phyloP scores from a whole-genome alignment of 2,113 vertebrate species.

The Limanda limanda region DNA sequence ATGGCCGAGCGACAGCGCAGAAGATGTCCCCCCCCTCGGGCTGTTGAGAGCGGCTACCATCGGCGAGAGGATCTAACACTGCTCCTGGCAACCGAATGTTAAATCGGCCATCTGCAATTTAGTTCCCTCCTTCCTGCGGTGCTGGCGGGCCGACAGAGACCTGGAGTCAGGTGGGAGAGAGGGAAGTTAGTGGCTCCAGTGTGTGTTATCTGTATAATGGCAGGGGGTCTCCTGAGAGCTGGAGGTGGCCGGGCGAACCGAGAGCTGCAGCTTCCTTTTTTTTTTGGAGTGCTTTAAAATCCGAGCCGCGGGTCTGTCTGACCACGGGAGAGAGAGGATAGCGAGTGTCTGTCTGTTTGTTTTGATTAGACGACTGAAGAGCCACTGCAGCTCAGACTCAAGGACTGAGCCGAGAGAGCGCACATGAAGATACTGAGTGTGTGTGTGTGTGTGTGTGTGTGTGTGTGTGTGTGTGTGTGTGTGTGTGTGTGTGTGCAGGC shows the following conservation, averaged over 20 bases:
- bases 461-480: constrained; percentile 8
- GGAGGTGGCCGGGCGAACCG: constrained; percentile 25
- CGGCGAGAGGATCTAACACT: constrained; percentile 37
- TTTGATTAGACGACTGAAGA: constrained; percentile 52
- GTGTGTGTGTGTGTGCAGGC: constrained; percentile 18
- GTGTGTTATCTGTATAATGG: constrained; percentile 53
- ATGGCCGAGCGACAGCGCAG: constrained; percentile 35
- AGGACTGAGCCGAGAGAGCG: constrained; percentile 21
- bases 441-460: constrained; percentile 10
- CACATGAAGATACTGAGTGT: constrained; percentile 5
- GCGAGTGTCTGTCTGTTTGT: constrained; percentile 37
- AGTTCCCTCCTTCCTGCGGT: constrained; percentile 21
- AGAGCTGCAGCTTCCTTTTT: neutral
- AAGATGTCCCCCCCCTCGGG: constrained; percentile 12
- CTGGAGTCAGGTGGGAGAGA: constrained; percentile 33
- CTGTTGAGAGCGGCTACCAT: constrained; percentile 34
- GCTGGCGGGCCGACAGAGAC: constrained; percentile 17
- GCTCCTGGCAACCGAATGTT: constrained; percentile 58
- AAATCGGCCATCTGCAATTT: constrained; percentile 70
- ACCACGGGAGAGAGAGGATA: constrained; percentile 21
- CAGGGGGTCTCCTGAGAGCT: constrained; percentile 40
- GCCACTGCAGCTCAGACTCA: constrained; percentile 34
- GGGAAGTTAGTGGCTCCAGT: constrained; percentile 19
- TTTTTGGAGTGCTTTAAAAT: constrained; percentile 42
- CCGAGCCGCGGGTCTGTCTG: constrained; percentile 35